Evolutionary conservation across 2,888 invertebrate species (phyloP).

Genomic region (Catocala fraxini): DNA sequence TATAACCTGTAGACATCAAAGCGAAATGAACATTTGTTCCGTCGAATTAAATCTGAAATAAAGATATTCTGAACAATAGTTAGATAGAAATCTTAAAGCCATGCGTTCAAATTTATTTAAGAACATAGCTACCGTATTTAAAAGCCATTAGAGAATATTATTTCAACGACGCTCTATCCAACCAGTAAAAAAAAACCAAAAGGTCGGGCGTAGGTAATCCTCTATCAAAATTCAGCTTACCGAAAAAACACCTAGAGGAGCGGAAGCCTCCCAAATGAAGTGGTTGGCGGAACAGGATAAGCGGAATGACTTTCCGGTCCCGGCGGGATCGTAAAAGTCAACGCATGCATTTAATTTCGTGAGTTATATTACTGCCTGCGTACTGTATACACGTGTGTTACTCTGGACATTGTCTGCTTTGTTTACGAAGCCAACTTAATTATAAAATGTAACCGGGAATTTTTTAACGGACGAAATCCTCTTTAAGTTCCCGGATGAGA

Average conservation of each 20-base stretch:
- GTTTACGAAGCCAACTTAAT: slow-evolving; percentile 45
- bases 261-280: slow-evolving; percentile 66
- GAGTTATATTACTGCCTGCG: slow-evolving; percentile 62
- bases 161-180: slow-evolving; percentile 13
- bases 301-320: slow-evolving; percentile 75
- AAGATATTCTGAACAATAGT: no score
- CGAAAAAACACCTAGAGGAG: slow-evolving; percentile 64
- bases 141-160: slow-evolving; percentile 3
- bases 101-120: neutral
- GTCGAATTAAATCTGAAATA: no score
- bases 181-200: slow-evolving; percentile 31
- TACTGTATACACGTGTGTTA: slow-evolving; percentile 23
- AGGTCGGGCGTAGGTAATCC: slow-evolving; percentile 48
- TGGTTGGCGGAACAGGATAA: slow-evolving; percentile 70
- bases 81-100: no score
- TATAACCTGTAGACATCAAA: no score
- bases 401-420: slow-evolving; percentile 12
- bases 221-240: slow-evolving; percentile 62
- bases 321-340: slow-evolving; percentile 75
- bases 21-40: no score
- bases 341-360: slow-evolving; percentile 79
- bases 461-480: slow-evolving; percentile 45
- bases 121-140: neutral
- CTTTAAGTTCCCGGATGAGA: slow-evolving; percentile 25
- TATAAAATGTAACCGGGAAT: slow-evolving; percentile 42